These are phyloP conservation scores for Blastomussa wellsi DNA, from an alignment of 92 coral and sea anemone genomes.

Conservation along the genomic window DNA sequence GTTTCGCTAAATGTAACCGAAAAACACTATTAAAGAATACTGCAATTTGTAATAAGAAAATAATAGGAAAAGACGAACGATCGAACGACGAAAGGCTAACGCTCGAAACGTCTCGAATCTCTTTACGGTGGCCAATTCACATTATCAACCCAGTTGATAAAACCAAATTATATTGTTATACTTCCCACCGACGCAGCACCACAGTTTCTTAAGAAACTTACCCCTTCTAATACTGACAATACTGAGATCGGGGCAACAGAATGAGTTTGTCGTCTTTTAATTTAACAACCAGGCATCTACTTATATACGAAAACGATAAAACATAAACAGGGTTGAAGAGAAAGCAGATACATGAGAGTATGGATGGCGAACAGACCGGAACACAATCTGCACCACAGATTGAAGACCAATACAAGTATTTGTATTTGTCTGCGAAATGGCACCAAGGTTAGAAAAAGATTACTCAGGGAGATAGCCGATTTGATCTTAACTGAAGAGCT, in stretches of 20 bases:
- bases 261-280: not conserved
- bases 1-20: not conserved
- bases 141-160: no score
- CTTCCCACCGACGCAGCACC: no score
- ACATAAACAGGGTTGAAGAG: conserved; percentile 6
- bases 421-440: conserved; percentile 21
- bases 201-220: no score
- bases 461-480: conserved; percentile 34
- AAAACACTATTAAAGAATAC: not conserved
- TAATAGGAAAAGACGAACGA: not conserved
- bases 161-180: no score
- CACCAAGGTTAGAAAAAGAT: not conserved
- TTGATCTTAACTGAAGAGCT: conserved; percentile 17
- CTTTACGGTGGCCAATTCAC: no score
- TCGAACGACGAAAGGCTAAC: not conserved
- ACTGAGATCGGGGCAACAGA: not conserved
- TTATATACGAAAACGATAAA: not conserved
- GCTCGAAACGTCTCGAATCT: no score
- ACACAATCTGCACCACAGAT: not conserved
- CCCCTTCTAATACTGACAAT: not conserved
- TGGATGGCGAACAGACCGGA: not conserved
- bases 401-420: conserved; percentile 28
- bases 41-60: not conserved
- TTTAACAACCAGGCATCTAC: conserved; percentile 3
- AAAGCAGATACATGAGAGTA: not conserved